phyloP scores from a whole-genome alignment of 1,140 invertebrate genomes.

The Fragariocoptes setiger region DNA sequence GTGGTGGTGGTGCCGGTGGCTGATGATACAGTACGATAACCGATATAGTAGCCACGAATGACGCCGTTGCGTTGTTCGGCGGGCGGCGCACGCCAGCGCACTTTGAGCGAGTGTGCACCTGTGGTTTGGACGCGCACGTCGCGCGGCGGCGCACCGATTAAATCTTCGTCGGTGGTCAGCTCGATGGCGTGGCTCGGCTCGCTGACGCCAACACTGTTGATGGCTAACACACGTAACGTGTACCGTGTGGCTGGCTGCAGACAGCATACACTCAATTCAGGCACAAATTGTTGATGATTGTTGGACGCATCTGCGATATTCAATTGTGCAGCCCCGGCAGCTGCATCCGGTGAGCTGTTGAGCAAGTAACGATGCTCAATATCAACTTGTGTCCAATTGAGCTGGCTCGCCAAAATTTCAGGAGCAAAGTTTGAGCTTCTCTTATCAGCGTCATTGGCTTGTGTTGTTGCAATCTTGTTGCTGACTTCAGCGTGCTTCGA shows the following conservation, averaged over 20 bases:
- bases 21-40: no score
- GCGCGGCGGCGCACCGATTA: slow-evolving; percentile 14
- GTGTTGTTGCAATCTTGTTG: neutral
- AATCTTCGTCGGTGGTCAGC: slow-evolving; percentile 64
- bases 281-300: neutral
- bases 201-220: slow-evolving; percentile 1
- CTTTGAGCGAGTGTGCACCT: slow-evolving; percentile 17
- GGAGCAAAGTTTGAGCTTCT: neutral
- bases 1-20: no score
- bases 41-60: slow-evolving; percentile 27
- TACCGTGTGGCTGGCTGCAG: neutral
- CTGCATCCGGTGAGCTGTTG: neutral
- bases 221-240: neutral
- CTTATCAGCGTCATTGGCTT: neutral
- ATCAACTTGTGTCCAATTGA: neutral
- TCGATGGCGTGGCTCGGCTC: slow-evolving; percentile 35
- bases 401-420: neutral
- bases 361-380: neutral
- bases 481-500: neutral
- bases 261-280: neutral
- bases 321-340: neutral
- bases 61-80: slow-evolving; percentile 13
- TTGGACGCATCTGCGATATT: neutral
- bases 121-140: slow-evolving; percentile 16
- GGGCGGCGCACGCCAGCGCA: slow-evolving; percentile 16